Evolutionary conservation across 2,113 vertebrate genomes (phyloP), one percentile per base, ranked within the genome.

Genomic region (Aegotheles bennettii): DNA sequence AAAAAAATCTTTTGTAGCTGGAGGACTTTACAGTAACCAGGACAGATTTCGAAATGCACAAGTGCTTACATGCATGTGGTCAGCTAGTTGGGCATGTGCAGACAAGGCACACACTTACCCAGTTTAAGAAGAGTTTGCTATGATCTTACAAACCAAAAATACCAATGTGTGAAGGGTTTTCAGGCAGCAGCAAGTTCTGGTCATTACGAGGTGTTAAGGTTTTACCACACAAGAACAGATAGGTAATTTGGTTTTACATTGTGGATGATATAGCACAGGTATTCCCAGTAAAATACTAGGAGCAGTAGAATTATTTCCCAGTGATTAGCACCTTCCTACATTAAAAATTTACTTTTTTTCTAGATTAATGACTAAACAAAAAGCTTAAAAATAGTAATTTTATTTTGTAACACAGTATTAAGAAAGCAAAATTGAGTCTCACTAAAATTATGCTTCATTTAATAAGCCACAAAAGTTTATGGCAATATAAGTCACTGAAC

Each of bases 21-120:
- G 47, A 63, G 10, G 24, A 75, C 61, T 89, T 57, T 3, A 63
- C 10, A n/a, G 16, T 45, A 57, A 69, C 4, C 0, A 0, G 31
- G 20, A 63, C 33, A 35, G 23, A 23, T 80, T 56, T 84, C 35
- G 63, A n/a, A 68, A 35, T 19, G 50, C 31, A 6, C 5, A 53
- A 68, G 31, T 29, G n/a, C 11, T 54, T 42, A 33, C 5, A 0
- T 6, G 6, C n/a, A 45, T 0, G 0, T 9, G 7, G 20, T 47
- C 38, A 53, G 40, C 28, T 61, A 20, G 9, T 7, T 67, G 28
- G 59, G 45, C 28, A 50, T 0, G 0, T 19, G n/a, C 16, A n/a
- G 8, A 20, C 33, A 83, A 43, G 31, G 13, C 38, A 71, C 77
- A 67, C 26, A 16, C 33, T 10, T n/a, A 6, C 13, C 15, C 29